A percentile compares a stretch with the other conserved stretches of the same genome.
Conservation (phyloP, 2,888 invertebrate genomes). For the Drosophila seclusa region DNA sequence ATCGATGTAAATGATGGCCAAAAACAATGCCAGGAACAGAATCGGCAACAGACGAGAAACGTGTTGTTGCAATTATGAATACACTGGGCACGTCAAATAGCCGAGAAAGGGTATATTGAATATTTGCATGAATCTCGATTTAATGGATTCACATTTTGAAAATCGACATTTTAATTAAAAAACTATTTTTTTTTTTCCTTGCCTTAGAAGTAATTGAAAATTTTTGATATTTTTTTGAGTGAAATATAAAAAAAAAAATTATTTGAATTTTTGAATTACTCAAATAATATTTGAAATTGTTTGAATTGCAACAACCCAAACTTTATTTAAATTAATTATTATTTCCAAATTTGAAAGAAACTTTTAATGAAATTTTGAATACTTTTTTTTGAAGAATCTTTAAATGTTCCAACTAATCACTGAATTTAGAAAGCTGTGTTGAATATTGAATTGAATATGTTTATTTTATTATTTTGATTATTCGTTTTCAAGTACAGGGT, state of each 20-base stretch:
- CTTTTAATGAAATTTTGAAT: background rate
- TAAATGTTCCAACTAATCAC: background rate
- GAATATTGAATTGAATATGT: background rate
- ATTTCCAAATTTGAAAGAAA: background rate
- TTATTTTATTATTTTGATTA: background rate
- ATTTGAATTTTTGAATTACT: background rate
- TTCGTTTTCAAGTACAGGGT: background rate
- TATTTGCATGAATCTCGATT: background rate
- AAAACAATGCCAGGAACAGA: conserved; percentile 55
- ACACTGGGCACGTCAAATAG: conserved; percentile 1
- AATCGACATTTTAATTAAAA: background rate
- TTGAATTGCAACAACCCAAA: background rate
- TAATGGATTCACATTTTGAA: background rate
- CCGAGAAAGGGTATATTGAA: too few relatives aligned
- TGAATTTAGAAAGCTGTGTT: background rate
- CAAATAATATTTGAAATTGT: background rate
- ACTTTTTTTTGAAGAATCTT: background rate
- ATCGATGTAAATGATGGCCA: conserved; percentile 69
- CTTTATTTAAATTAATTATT: background rate
- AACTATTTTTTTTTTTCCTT: background rate
- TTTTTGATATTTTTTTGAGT: background rate
- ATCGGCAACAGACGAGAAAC: conserved; percentile 31
- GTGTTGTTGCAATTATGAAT: conserved; percentile 30
- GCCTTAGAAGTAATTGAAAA: background rate
- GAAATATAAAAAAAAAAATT: background rate